Evolutionary conservation across 92 coral and sea anemone species (phyloP).

Genomic region (Porites lobata): DNA sequence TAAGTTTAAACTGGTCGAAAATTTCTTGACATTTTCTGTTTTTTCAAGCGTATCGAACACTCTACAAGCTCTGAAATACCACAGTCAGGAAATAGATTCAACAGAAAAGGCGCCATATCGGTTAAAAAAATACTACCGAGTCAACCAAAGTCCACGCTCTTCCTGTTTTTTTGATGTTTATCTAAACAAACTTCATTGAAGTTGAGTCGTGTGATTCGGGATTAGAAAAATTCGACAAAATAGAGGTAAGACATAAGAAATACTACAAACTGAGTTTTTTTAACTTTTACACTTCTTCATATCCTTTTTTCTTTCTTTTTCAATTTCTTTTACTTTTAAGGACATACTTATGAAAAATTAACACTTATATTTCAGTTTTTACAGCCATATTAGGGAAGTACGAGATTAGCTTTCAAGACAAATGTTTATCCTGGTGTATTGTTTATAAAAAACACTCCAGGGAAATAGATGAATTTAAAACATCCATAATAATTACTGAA

Average conservation of each 20-base stretch:
- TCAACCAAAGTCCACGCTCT: background rate
- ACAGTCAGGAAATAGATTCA: background rate
- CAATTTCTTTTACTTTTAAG: background rate
- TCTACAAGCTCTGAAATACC: background rate
- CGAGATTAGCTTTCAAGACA: constrained; percentile 24
- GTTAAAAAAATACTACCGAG: constrained; percentile 11
- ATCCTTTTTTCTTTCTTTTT: background rate
- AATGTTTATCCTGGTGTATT: constrained; percentile 23
- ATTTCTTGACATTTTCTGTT: background rate
- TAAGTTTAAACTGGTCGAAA: background rate
- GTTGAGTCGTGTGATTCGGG: background rate
- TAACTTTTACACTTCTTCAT: background rate
- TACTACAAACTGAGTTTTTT: no score
- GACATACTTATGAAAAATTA: background rate
- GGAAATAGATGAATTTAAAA: constrained; percentile 35
- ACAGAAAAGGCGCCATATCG: background rate
- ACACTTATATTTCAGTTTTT: no score
- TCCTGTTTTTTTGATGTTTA: constrained; percentile 3
- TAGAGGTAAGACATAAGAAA: no score
- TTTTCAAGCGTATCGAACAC: constrained; percentile 11
- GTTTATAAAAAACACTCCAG: constrained; percentile 22
- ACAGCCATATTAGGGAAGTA: constrained; percentile 18
- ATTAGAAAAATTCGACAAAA: background rate
- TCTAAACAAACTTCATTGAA: background rate
- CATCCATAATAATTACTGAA: constrained; percentile 17